These are phyloP conservation scores for Graptemys geographica DNA, from an alignment of 2,797 vertebrate species.

Conservation along the genomic window DNA sequence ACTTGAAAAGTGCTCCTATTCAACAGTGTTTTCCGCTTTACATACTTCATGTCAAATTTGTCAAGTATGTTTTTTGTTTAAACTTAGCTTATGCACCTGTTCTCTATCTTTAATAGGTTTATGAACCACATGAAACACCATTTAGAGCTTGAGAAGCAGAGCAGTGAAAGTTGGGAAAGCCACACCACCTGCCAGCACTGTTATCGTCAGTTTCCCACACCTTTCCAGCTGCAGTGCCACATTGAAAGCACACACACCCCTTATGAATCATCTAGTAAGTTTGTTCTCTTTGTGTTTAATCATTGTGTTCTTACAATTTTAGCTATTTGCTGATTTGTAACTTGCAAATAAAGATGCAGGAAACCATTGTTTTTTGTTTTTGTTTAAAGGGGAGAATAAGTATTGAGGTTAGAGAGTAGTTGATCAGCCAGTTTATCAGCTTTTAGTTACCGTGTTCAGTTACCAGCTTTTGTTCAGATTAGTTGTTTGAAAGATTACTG, in stretches of 20 bases:
- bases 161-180: conserved; percentile 98
- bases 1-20: neutral
- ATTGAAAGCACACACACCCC: conserved; percentile 97
- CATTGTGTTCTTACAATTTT: neutral
- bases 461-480: too few species aligned
- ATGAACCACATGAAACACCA: conserved; percentile 99
- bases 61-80: neutral
- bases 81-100: conserved; percentile 47
- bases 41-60: neutral
- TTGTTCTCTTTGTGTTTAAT: neutral
- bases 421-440: neutral
- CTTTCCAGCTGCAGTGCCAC: conserved; percentile 99
- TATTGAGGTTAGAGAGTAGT: conserved; percentile 13
- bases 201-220: conserved; percentile 96
- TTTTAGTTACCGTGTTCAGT: neutral
- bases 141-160: conserved; percentile 98
- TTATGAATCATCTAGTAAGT: conserved; percentile 94
- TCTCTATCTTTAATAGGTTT: conserved; percentile 85
- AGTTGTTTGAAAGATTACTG: too few species aligned
- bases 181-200: conserved; percentile 99
- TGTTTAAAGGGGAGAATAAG: neutral
- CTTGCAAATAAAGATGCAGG: neutral
- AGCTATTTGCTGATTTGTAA: neutral
- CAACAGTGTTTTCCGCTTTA: neutral
- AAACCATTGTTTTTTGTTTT: neutral